Evolutionary conservation across 1,140 invertebrate genomes (phyloP).

Genomic region (Fopius arisanus): DNA sequence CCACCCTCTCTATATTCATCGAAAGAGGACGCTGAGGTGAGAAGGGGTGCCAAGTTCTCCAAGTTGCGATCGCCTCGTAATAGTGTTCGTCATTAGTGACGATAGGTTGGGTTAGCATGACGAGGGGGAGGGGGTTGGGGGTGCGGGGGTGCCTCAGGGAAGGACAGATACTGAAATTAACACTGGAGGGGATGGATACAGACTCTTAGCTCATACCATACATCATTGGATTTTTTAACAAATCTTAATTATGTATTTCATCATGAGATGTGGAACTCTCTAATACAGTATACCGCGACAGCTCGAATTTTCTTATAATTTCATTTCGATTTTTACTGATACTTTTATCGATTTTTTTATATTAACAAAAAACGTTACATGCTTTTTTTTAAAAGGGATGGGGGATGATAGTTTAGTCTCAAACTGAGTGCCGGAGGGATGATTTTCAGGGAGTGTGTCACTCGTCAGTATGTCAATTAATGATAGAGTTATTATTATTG

Average conservation of each 20-base stretch:
- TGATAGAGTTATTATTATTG: no score
- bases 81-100: constrained; percentile 51
- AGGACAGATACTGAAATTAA: constrained; percentile 52
- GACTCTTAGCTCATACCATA: constrained; percentile 30
- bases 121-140: constrained; percentile 35
- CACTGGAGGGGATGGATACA: constrained; percentile 20
- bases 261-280: no score
- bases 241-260: background rate
- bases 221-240: background rate
- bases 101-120: constrained; percentile 32
- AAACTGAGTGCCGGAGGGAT: no score
- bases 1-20: constrained; percentile 28
- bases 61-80: constrained; percentile 50
- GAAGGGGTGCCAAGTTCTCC: constrained; percentile 41
- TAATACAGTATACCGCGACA: no score
- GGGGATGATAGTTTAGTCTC: no score
- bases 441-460: no score
- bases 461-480: no score
- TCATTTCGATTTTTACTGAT: no score
- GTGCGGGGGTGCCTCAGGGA: constrained; percentile 44
- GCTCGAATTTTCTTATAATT: no score
- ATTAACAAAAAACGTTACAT: no score
- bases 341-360: no score
- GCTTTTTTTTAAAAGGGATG: no score
- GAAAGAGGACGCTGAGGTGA: constrained; percentile 15